Evolutionary conservation across 2,113 vertebrate species (phyloP).

Genomic region (Oreotrochilus melanogaster): DNA sequence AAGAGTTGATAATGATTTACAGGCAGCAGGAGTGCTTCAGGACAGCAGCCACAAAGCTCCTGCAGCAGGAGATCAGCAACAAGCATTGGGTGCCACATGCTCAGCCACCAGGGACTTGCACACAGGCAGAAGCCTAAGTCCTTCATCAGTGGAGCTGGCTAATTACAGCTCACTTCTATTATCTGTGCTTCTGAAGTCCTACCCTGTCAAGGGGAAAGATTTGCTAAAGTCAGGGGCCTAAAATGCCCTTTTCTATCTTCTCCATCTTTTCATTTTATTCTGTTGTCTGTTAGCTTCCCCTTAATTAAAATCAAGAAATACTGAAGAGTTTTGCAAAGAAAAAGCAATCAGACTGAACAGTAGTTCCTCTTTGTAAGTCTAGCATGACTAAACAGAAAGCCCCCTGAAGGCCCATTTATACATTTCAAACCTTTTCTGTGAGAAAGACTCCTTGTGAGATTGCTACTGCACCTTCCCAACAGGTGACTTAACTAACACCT

Average conservation of each 20-base stretch:
- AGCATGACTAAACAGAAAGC: neutral
- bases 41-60: neutral
- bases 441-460: neutral
- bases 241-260: neutral
- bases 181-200: neutral
- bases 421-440: neutral
- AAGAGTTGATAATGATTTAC: constrained; percentile 51
- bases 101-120: neutral
- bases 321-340: neutral
- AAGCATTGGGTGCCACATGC: neutral
- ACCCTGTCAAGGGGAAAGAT: neutral
- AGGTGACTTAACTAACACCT: neutral
- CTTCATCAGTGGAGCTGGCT: neutral
- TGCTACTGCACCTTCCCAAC: neutral
- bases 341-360: neutral
- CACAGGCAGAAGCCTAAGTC: neutral
- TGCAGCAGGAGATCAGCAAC: neutral
- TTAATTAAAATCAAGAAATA: neutral
- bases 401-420: neutral
- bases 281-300: neutral
- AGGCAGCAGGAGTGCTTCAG: neutral
- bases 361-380: neutral
- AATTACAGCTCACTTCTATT: neutral
- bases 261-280: neutral
- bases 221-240: neutral